These are phyloP conservation scores for Drosophila borborema DNA, from an alignment of 2,888 invertebrate species.

Conservation along the genomic window DNA sequence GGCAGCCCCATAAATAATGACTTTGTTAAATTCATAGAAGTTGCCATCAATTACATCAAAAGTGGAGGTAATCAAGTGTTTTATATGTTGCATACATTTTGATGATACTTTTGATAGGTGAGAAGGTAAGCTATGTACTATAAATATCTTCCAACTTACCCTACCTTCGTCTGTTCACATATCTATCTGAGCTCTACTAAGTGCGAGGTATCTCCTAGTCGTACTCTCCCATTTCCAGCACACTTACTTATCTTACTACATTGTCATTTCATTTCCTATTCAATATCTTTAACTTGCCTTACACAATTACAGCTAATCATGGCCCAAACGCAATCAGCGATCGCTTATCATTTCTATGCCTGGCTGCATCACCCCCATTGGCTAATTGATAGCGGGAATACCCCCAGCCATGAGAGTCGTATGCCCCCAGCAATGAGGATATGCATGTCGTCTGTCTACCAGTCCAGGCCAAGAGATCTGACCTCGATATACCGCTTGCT, in stretches of 20 bases:
- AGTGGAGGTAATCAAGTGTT: constrained; percentile 17
- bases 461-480: constrained; percentile 1
- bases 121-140: not conserved
- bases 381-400: constrained; percentile 28
- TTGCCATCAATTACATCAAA: constrained; percentile 30
- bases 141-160: not conserved
- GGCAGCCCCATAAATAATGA: constrained; percentile 64
- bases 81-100: not conserved
- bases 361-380: constrained; percentile 9
- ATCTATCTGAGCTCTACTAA: not conserved
- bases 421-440: constrained; percentile 36
- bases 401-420: constrained; percentile 23
- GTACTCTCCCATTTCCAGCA: accelerated
- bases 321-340: constrained; percentile 69
- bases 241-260: not conserved
- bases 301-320: constrained; percentile 5
- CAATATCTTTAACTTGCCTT: not conserved
- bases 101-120: not conserved
- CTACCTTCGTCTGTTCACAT: not conserved
- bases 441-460: constrained; percentile 29
- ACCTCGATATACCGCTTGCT: constrained; percentile 39
- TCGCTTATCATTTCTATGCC: constrained; percentile 37
- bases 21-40: constrained; percentile 56
- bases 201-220: not conserved
- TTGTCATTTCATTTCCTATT: not conserved